Evolutionary conservation across 2,888 invertebrate genomes (phyloP).

Genomic region (Lepas anatifera): DNA sequence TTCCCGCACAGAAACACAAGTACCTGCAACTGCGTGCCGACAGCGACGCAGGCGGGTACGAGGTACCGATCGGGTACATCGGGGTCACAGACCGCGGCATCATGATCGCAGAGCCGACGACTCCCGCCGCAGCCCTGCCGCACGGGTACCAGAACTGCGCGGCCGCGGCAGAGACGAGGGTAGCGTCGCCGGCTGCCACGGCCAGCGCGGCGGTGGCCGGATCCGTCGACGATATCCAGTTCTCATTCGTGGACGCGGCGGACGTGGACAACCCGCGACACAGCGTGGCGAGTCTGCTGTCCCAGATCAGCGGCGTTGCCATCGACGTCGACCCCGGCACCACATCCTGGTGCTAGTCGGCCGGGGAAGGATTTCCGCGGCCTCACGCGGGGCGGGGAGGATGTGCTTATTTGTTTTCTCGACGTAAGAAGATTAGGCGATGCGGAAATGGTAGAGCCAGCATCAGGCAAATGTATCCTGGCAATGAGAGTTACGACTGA

Average conservation of each 20-base stretch:
- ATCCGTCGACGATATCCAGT: constrained; percentile 7
- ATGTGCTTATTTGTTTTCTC: too few relatives aligned
- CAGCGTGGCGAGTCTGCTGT: constrained; percentile 3
- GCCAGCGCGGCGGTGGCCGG: neutral
- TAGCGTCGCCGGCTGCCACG: neutral
- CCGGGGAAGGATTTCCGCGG: too few relatives aligned
- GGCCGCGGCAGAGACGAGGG: neutral
- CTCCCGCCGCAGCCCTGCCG: neutral
- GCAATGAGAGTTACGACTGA: too few relatives aligned
- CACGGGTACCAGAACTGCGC: constrained; percentile 1
- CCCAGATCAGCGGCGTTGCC: constrained; percentile 4
- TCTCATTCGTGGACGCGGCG: neutral
- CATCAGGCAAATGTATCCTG: too few relatives aligned
- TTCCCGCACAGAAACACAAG: constrained; percentile 23
- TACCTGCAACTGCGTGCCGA: constrained; percentile 37
- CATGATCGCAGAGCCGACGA: neutral
- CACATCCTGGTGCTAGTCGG: neutral
- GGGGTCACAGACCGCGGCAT: constrained; percentile 28
- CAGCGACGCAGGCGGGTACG: constrained; percentile 39
- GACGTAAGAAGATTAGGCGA: too few relatives aligned
- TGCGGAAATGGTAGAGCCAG: too few relatives aligned
- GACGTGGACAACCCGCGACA: neutral
- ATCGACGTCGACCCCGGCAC: neutral
- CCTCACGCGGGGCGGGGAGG: too few relatives aligned
- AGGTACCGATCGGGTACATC: constrained; percentile 36